Evolutionary conservation across 2,888 invertebrate species (phyloP).

Genomic region (Yponomeuta evonymella): DNA sequence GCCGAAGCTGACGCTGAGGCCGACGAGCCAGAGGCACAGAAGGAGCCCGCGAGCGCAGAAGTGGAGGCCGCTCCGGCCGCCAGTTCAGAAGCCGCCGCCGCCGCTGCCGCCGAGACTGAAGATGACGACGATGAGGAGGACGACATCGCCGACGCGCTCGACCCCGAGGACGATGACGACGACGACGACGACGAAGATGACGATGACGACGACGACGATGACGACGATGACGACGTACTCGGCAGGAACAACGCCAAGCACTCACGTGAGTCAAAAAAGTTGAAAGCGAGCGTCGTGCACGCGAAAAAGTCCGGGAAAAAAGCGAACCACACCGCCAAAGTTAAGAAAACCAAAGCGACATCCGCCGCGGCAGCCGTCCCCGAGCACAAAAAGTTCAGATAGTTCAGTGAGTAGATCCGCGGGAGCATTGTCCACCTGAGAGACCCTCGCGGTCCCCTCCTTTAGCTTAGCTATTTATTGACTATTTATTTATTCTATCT

Average conservation of each 20-base stretch:
- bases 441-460: slow-evolving; percentile 63
- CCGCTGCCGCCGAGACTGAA: slow-evolving; percentile 41
- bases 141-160: slow-evolving; percentile 78
- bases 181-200: slow-evolving; percentile 81
- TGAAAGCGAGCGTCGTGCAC: slow-evolving; percentile 62
- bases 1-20: slow-evolving; percentile 56
- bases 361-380: slow-evolving; percentile 61
- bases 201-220: slow-evolving; percentile 79
- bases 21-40: slow-evolving; percentile 60
- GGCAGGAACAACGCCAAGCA: slow-evolving; percentile 63
- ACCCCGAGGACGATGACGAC: slow-evolving; percentile 79
- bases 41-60: slow-evolving; percentile 60
- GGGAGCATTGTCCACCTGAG: slow-evolving; percentile 60
- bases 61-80: slow-evolving; percentile 40
- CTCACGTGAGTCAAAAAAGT: slow-evolving; percentile 92
- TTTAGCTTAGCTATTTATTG: slow-evolving; percentile 76
- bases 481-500: slow-evolving; percentile 77
- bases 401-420: slow-evolving; percentile 49
- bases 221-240: slow-evolving; percentile 81
- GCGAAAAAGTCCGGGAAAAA: slow-evolving; percentile 70
- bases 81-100: slow-evolving; percentile 34
- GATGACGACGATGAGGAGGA: slow-evolving; percentile 69
- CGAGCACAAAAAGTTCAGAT: slow-evolving; percentile 76
- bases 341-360: slow-evolving; percentile 73
- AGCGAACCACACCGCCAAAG: slow-evolving; percentile 65